Evolutionary conservation across 2,888 invertebrate genomes (phyloP), one percentile per base, ranked within the genome.

Genomic region (Ennomos erosarius): DNA sequence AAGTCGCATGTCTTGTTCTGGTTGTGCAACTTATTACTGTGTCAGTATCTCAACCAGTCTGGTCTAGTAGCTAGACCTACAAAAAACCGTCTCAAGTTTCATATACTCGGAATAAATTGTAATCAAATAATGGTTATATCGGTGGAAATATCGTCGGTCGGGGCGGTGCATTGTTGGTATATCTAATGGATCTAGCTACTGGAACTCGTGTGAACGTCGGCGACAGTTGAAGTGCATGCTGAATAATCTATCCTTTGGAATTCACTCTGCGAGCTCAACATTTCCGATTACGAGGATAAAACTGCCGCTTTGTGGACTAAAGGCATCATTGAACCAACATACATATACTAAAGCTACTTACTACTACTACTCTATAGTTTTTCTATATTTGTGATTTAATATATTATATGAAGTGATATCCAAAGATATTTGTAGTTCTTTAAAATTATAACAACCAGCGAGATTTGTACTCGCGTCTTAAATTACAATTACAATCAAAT

Each of bases 181-280:
- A 61, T 64, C 64, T 40, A 36, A 43, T 44, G 49, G 46, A 86
- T 86, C 85, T 75, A 75, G 69, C 85, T 75, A 75, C 68, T 74
- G 73, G 75, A 74, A 76, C 76, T 81, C 83, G 86, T 88, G 88
- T 84, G 89, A 88, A 85, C 85, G 81, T 74, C 84, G 78, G 70
- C 84, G 81, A 76, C 83, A 79, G 71, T 73, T 74, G 69, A 69
- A 80, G 71, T 78, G 85, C 85, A 79, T 82, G 78, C 84, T 87
- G 81, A 83, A 82, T 88, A 87, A 88, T 87, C 86, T 83, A 68
- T 67, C 80, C 74, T 76, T 88, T 87, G 81, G 75, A 78, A 89
- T 88, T 86, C 88, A 84, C 63, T 69, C 56, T 57, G 73, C 75
- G 75, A 68, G 64, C 69, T 77, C 73, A 75, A 79, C 77, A 74